Percentiles rank a stretch among this genome's conserved stretches.
Evolutionary conservation across 2,888 invertebrate genomes (phyloP).

Genomic region (Drepanosiphum platanoidis): DNA sequence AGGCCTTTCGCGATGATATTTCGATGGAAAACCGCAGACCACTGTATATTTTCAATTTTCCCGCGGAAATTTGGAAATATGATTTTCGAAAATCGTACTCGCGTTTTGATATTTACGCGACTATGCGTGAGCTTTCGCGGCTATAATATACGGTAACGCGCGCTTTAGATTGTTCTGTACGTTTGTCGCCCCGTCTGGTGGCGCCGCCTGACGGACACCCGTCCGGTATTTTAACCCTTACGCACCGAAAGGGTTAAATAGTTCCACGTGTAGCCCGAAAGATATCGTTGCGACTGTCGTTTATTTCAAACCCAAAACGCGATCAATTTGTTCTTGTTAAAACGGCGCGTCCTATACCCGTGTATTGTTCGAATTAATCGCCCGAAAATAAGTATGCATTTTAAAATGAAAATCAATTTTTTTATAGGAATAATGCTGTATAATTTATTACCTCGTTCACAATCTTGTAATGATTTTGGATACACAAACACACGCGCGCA

Average conservation of each 20-base stretch:
- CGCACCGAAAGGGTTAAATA: constrained; percentile 31
- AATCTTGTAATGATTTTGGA: neutral
- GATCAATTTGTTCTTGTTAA: neutral
- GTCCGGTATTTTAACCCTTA: constrained; percentile 37
- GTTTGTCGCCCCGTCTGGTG: constrained; percentile 6
- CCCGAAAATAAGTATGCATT: neutral
- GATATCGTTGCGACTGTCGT: constrained; percentile 48
- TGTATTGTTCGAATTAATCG: neutral
- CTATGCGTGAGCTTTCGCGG: neutral
- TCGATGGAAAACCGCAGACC: neutral
- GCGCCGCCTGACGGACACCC: constrained; percentile 53
- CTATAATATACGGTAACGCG: too few relatives aligned
- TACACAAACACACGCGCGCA: neutral
- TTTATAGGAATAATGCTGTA: neutral
- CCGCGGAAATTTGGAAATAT: too few relatives aligned
- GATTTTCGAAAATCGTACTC: too few relatives aligned
- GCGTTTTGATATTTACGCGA: neutral
- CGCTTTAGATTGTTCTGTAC: constrained; percentile 11
- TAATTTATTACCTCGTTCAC: neutral
- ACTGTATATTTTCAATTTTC: too few relatives aligned
- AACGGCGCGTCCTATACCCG: neutral
- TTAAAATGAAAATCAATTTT: too few relatives aligned
- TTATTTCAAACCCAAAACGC: neutral
- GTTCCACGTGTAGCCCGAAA: constrained; percentile 41
- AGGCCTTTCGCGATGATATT: too few relatives aligned